A percentile compares a stretch with the other conserved stretches of the same genome.
Evolutionary conservation across 2,888 invertebrate species (phyloP).

Genomic region (Clistopyga incitator): DNA sequence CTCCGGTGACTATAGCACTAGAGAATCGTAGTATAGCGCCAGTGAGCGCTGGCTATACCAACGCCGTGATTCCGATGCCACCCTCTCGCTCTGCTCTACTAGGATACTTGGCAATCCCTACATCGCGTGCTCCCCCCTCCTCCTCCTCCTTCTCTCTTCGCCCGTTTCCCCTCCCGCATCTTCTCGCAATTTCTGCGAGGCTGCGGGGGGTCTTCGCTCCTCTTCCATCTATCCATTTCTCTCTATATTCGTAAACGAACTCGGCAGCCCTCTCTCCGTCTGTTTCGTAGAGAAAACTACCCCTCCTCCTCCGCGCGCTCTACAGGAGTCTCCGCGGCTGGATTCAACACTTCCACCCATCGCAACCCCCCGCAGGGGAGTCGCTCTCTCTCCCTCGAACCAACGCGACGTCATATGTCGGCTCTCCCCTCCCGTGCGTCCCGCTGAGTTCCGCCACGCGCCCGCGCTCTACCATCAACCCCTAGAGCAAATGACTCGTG

Average conservation of each 20-base stretch:
- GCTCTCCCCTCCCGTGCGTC: constrained; percentile 58
- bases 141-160: constrained; percentile 31
- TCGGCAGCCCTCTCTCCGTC: constrained; percentile 46
- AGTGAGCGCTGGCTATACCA: constrained; percentile 57
- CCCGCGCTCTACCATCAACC: constrained; percentile 64
- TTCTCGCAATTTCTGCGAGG: constrained; percentile 44
- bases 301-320: constrained; percentile 59
- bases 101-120: constrained; percentile 40
- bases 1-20: constrained; percentile 69
- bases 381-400: constrained; percentile 49
- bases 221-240: constrained; percentile 28
- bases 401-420: constrained; percentile 53
- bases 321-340: constrained; percentile 54
- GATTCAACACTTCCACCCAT: constrained; percentile 43
- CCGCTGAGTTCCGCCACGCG: constrained; percentile 68
- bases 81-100: constrained; percentile 62
- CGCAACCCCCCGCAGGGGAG: not conserved
- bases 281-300: constrained; percentile 40
- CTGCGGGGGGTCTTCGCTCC: constrained; percentile 29
- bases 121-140: constrained; percentile 13
- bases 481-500: constrained; percentile 48
- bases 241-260: constrained; percentile 42
- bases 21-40: constrained; percentile 50
- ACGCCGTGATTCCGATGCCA: constrained; percentile 75
- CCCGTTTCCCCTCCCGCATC: constrained; percentile 44